Base-by-base conservation (phyloP, 1,140 invertebrate genomes). In the Bombus difficillimus region DNA sequence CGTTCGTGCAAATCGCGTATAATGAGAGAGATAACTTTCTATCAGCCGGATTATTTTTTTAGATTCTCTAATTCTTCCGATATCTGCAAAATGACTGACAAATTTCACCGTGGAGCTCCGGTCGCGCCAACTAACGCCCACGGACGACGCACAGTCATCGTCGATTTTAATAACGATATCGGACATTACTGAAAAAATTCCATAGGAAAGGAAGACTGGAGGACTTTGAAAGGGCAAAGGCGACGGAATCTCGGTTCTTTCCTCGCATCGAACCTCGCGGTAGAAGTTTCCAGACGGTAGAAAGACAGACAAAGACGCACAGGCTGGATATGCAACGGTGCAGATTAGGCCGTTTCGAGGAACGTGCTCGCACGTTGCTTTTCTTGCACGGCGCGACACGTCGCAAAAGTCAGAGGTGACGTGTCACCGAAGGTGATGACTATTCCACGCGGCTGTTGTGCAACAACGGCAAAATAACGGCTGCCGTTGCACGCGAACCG, bases 331-430 rank as follows among this genome's bases (percentile, higher is more conserved):
- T 66, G 86, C 66, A 83, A 69, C 83, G 69, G 89, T 79, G 89
- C 68, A 81, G 90, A 91, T 90, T 88, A 90, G 90, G 75, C 72
- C 78, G 84, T 90, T 90, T 89, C 78, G 32, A 80, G 88, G 76
- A 83, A 81, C 88, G 76, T 78, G 77, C 86, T 76, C 15, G 86
- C 32, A 84, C 76, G 47, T 72, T 79, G 82, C 71, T 15, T 62
- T 28, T 62, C 59, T 62, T n/a, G 59, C 59, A n/a, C 28, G 59
- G 59, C 28, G 59, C 59, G 34, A 72, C 86, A 83, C 86, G 86
- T 88, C 89, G 90, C 90, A 83, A 91, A 89, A 91, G 90, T 93
- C 93, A 93, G 91, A 93, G 93, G 93, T 93, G 92, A 93, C 92
- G 93, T 93, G 93, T 93, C 92, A 90, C 89, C 82, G 76, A 92